These are phyloP conservation scores for Esox niger DNA, from an alignment of 2,113 vertebrate genomes.

Conservation along the genomic window DNA sequence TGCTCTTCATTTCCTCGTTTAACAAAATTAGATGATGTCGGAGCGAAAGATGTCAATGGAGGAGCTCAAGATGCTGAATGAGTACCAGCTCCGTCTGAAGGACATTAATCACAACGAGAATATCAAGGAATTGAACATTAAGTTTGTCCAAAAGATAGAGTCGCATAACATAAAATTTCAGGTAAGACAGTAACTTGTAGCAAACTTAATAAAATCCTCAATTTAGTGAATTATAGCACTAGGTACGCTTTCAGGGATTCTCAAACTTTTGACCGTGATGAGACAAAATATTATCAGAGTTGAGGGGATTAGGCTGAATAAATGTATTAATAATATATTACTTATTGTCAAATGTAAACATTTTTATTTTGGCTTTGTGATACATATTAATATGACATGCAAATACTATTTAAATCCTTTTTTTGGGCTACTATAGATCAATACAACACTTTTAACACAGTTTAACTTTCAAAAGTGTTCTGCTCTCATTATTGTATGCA, in stretches of 20 bases:
- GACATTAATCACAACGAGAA: conserved; percentile 82
- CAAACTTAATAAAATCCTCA: neutral
- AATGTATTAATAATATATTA: too few relatives aligned
- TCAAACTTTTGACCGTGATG: too few relatives aligned
- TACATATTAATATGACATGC: too few relatives aligned
- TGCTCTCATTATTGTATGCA: neutral
- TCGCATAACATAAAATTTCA: conserved; percentile 76
- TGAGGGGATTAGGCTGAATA: too few relatives aligned
- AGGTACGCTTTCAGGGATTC: too few relatives aligned
- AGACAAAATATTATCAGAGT: too few relatives aligned
- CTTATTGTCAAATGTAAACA: too few relatives aligned
- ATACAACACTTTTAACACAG: neutral
- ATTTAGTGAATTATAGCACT: too few relatives aligned
- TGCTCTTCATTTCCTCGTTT: neutral
- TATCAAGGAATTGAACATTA: conserved; percentile 79
- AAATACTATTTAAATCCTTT: neutral
- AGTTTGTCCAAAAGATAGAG: conserved; percentile 77
- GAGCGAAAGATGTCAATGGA: conserved; percentile 79
- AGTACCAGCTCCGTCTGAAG: conserved; percentile 81
- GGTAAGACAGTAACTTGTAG: conserved; percentile 57
- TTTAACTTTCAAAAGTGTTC: neutral
- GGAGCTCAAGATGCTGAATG: conserved; percentile 80
- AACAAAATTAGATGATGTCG: conserved; percentile 74
- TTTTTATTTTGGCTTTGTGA: too few relatives aligned
- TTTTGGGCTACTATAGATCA: neutral